phyloP scores from a whole-genome alignment of 2,113 vertebrate species.

The Rhegmatorhina hoffmannsi region DNA sequence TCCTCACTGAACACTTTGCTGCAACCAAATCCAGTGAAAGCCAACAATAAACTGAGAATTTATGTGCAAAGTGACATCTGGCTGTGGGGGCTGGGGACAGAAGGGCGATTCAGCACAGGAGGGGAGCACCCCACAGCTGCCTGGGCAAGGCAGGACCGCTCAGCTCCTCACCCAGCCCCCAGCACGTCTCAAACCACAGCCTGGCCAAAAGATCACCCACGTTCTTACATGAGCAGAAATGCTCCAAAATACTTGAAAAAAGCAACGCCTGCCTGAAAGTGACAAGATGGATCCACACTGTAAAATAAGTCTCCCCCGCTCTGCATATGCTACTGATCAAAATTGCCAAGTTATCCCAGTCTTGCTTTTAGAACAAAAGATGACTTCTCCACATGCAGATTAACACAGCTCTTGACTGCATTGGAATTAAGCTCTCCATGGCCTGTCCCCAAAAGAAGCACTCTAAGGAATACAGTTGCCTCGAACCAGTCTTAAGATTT shows the following conservation, averaged over 20 bases:
- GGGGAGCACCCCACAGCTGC: conserved; percentile 26
- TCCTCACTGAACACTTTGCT: neutral
- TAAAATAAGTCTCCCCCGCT: neutral
- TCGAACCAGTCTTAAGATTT: neutral
- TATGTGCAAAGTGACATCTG: conserved; percentile 39
- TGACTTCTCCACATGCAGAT: neutral
- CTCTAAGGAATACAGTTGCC: neutral
- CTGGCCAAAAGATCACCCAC: neutral
- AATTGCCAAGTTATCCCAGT: conserved; percentile 28
- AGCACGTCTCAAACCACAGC: neutral
- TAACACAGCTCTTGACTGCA: neutral
- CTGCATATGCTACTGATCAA: conserved; percentile 30
- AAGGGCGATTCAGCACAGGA: neutral
- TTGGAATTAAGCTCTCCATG: neutral
- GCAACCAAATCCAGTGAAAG: neutral
- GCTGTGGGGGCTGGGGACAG: neutral
- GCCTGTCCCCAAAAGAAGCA: neutral
- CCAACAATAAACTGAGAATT: conserved; percentile 15
- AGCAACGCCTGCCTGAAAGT: neutral
- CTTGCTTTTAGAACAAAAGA: conserved; percentile 50
- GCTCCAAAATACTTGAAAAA: neutral
- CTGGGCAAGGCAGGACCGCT: neutral
- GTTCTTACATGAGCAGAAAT: neutral
- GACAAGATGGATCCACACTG: neutral
- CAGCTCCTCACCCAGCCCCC: fast-evolving